Evolutionary conservation across 2,797 vertebrate genomes (phyloP), one percentile per base, ranked within the genome.

Genomic region (Melopsittacus undulatus): DNA sequence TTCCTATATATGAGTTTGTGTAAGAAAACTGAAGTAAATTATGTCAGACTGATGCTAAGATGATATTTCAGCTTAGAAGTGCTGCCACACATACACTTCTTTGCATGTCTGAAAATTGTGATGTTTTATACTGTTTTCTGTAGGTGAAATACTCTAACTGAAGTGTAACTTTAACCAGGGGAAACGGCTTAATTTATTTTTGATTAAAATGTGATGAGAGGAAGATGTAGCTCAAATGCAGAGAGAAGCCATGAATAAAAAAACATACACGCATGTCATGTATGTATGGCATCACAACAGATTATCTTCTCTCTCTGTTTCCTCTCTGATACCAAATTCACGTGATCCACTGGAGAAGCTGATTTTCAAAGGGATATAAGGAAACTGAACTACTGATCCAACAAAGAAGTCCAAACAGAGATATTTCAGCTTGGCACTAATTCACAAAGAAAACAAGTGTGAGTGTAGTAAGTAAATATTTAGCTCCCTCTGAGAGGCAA

Each of bases 301-400:
- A 93, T 26, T 89, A 95, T 92, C 91, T 89, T 76, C 59, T 88
- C 92, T 78, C 36, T 95, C 45, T 83, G n/a, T 96, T 96, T 94
- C 78, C 75, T 74, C 46, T 91, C 81, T 59, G 43, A 70, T 93
- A 95, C 36, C 87, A 92, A 83, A 94, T 80, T 87, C 68, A 87
- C 10, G 19, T 77, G 76, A 21, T 42, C 66, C 57, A 43, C 68
- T 72, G 54, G 49, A 36, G n/a, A 93, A 78, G 46, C 0, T 49
- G 15, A 38, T 64, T 66, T 32, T 69, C 43, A 89, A 43, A 66
- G 73, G 24, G 72, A 89, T 45, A 83, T 49, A 70, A 75, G 66
- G 66, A 78, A 92, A 91, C 61, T 72, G 52, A 92, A 91, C 72
- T 87, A 80, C 81, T 83, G 76, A 89, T 95, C 42, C 62, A 62